These are phyloP conservation scores for Crypturellus undulatus DNA, from an alignment of 2,113 vertebrate species.

Conservation along the genomic window DNA sequence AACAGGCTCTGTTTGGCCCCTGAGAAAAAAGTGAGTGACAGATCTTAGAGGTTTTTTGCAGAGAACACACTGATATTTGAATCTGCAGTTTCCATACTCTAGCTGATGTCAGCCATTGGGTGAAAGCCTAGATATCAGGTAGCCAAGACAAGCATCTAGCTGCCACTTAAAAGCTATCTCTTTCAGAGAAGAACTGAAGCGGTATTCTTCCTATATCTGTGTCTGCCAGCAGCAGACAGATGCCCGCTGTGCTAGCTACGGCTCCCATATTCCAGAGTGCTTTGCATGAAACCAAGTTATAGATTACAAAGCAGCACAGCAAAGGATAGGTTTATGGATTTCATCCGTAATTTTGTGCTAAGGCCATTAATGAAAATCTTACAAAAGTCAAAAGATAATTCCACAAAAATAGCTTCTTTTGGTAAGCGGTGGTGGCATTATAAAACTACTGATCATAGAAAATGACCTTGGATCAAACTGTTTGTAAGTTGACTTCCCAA, in stretches of 20 bases:
- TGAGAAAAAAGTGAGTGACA: slow-evolving; percentile 53
- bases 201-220: slow-evolving; percentile 26
- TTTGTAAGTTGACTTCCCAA: not conserved
- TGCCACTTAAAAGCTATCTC: slow-evolving; percentile 64
- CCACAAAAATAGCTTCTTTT: slow-evolving; percentile 21
- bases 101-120: slow-evolving; percentile 55
- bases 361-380: not conserved
- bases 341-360: not conserved
- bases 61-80: slow-evolving; percentile 52
- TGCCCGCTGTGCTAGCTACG: slow-evolving; percentile 32
- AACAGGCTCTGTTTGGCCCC: slow-evolving; percentile 18
- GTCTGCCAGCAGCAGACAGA: slow-evolving; percentile 60
- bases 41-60: slow-evolving; percentile 39
- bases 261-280: not conserved
- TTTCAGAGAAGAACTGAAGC: slow-evolving; percentile 66
- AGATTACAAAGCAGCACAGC: slow-evolving; percentile 38
- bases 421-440: not conserved
- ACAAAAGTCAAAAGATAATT: not conserved
- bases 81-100: slow-evolving; percentile 45
- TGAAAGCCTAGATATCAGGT: slow-evolving; percentile 60
- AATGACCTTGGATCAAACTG: not conserved
- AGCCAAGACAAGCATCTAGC: slow-evolving; percentile 70
- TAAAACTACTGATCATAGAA: not conserved
- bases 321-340: not conserved
- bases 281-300: not conserved